Evolutionary conservation across 2,888 invertebrate genomes (phyloP).

Genomic region (Lycaena phlaeas): DNA sequence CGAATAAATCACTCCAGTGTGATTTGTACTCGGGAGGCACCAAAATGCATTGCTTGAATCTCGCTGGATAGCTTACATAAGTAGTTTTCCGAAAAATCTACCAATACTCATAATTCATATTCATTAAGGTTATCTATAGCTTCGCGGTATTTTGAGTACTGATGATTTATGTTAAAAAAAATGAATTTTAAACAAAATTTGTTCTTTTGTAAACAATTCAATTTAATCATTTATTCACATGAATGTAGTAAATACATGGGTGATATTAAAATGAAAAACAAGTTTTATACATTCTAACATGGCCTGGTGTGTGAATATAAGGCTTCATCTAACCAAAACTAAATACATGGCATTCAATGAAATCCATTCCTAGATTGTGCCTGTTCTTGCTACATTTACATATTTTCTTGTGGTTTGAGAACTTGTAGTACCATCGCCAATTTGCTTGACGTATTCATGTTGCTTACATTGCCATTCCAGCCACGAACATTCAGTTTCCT

Average conservation of each 20-base stretch:
- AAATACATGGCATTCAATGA: too few species aligned
- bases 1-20: neutral
- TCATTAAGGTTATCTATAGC: constrained; percentile 1
- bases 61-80: constrained; percentile 5
- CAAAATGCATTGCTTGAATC: constrained; percentile 7
- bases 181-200: constrained; percentile 2
- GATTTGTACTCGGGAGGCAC: neutral
- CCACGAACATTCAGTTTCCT: too few species aligned
- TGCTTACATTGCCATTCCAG: too few species aligned
- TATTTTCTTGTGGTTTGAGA: too few species aligned
- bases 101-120: constrained; percentile 3
- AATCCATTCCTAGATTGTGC: too few species aligned
- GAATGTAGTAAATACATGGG: too few species aligned
- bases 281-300: neutral
- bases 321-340: too few species aligned
- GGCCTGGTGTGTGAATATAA: neutral
- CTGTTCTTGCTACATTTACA: too few species aligned
- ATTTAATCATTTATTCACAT: neutral
- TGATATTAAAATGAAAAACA: too few species aligned
- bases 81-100: constrained; percentile 11
- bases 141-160: neutral
- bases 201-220: constrained; percentile 5
- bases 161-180: constrained; percentile 3
- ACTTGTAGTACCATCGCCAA: too few species aligned
- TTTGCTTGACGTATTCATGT: too few species aligned